A percentile compares a stretch with the other conserved stretches of the same genome.
These are phyloP conservation scores for Diarsia rubi DNA, from an alignment of 2,888 invertebrate species.

Conservation along the genomic window DNA sequence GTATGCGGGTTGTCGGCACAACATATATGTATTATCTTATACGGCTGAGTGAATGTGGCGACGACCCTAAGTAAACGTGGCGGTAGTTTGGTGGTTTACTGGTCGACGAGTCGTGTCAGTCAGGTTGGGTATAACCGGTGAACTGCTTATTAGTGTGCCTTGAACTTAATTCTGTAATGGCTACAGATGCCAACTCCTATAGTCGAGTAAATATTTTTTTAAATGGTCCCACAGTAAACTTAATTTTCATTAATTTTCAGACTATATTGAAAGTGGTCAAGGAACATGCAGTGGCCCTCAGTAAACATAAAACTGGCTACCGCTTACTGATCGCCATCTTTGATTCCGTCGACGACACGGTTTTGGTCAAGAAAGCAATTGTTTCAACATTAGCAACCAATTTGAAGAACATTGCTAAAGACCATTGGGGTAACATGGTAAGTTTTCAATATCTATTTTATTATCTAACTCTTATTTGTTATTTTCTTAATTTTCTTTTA, in stretches of 20 bases:
- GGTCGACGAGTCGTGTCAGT: background rate
- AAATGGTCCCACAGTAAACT: background rate
- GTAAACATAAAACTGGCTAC: constrained; percentile 97
- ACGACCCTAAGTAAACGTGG: background rate
- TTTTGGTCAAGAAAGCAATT: constrained; percentile 95
- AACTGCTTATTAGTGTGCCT: background rate
- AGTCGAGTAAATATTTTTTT: background rate
- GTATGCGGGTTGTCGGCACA: too few relatives aligned
- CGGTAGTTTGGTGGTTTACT: background rate
- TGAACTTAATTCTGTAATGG: background rate
- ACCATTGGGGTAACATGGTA: constrained; percentile 96
- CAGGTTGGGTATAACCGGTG: background rate
- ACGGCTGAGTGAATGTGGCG: background rate
- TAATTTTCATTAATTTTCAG: constrained; percentile 81
- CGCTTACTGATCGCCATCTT: constrained; percentile 95
- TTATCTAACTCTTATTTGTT: background rate
- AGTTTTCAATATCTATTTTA: constrained; percentile 62
- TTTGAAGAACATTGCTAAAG: constrained; percentile 93
- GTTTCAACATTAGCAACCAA: constrained; percentile 93
- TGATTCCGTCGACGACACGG: constrained; percentile 98
- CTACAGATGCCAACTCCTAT: background rate
- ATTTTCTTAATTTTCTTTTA: background rate
- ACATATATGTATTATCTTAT: too few relatives aligned
- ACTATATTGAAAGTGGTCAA: constrained; percentile 97
- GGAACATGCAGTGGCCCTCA: constrained; percentile 94